Percentiles rank a stretch among this genome's conserved stretches.
Conservation (phyloP, 1,140 invertebrate genomes). For the Physella acuta region DNA sequence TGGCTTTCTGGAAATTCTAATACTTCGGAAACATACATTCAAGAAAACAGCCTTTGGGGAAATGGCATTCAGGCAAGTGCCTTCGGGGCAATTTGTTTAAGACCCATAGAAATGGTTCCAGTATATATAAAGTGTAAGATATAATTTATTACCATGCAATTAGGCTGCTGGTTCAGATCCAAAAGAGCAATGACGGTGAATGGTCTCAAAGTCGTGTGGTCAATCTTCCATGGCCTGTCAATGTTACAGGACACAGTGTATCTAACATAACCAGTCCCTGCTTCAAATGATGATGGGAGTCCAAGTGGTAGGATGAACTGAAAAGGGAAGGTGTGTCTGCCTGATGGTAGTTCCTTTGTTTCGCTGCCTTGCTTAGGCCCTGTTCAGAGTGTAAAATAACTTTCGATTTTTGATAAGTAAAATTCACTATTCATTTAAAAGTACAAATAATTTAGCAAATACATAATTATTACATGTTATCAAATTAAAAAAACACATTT, state of each 20-base stretch:
- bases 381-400: not conserved
- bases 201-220: slow-evolving; percentile 41
- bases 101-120: not conserved
- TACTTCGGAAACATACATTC: no score
- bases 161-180: slow-evolving; percentile 40
- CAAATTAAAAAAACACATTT: no score
- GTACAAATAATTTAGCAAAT: no score
- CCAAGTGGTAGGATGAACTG: slow-evolving; percentile 10
- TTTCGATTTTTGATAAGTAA: no score
- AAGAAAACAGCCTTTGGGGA: no score
- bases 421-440: no score
- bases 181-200: slow-evolving; percentile 36
- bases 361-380: slow-evolving; percentile 2
- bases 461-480: no score
- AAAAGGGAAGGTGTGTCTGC: slow-evolving; percentile 16
- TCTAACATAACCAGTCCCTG: slow-evolving; percentile 39
- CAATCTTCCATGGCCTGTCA: slow-evolving; percentile 50
- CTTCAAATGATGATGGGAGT: slow-evolving; percentile 18
- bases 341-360: not conserved
- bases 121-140: not conserved
- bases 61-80: no score
- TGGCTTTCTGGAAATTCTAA: no score
- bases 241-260: slow-evolving; percentile 57
- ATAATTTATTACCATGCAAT: not conserved
- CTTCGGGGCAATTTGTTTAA: slow-evolving; percentile 7